Percentiles rank a stretch among this genome's conserved stretches.
These are phyloP conservation scores for Baccha elongata DNA, from an alignment of 2,888 invertebrate genomes.

Conservation along the genomic window DNA sequence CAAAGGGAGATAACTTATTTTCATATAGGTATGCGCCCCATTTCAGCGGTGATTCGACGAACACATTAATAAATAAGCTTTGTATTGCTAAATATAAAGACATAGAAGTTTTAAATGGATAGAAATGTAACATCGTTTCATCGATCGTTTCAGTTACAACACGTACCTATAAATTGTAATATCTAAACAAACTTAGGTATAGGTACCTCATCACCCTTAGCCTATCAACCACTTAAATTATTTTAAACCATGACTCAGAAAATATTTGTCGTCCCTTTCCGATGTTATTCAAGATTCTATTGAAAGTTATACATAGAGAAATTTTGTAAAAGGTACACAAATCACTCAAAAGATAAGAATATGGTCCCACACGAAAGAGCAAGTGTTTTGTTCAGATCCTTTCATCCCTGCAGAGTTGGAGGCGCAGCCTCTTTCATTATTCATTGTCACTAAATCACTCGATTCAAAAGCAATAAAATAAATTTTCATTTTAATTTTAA, in stretches of 20 bases:
- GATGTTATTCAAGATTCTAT: too few relatives aligned
- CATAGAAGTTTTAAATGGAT: too few relatives aligned
- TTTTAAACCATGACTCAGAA: too few relatives aligned
- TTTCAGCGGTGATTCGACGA: too few relatives aligned
- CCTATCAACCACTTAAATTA: conserved; percentile 12
- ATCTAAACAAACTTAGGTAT: neutral
- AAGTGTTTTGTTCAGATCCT: conserved; percentile 36
- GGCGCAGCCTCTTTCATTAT: neutral
- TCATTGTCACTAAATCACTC: conserved; percentile 46
- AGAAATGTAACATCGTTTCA: too few relatives aligned
- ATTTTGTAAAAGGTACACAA: conserved; percentile 38
- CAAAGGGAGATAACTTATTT: too few relatives aligned
- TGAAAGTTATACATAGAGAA: neutral
- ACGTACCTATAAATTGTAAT: too few relatives aligned
- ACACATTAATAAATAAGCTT: too few relatives aligned
- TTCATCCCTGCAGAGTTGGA: conserved; percentile 30
- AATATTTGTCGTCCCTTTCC: too few relatives aligned
- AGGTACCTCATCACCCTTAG: neutral
- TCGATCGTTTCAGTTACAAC: too few relatives aligned
- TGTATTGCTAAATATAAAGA: too few relatives aligned
- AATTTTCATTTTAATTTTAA: conserved; percentile 47
- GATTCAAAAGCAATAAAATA: conserved; percentile 66
- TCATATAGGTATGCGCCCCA: too few relatives aligned
- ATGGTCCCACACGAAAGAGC: conserved; percentile 7
- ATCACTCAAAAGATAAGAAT: conserved; percentile 50